A percentile compares a stretch with the other conserved stretches of the same genome.
Evolutionary conservation across 2,888 invertebrate genomes (phyloP).

Genomic region (Drosophila anomalipes): DNA sequence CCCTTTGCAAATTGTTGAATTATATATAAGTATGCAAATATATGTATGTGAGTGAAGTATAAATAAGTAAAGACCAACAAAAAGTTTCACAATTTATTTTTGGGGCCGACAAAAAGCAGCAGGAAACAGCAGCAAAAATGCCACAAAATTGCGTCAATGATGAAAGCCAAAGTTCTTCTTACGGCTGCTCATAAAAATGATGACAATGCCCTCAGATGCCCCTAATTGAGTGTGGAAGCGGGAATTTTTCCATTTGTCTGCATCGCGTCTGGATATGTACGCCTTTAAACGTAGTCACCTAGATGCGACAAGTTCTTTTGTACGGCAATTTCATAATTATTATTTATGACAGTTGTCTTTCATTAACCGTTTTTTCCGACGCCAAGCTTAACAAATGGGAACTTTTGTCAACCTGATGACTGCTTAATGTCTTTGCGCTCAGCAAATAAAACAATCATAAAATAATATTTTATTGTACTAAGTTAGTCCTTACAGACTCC

Average conservation of each 20-base stretch:
- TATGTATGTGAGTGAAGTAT: conserved; percentile 25
- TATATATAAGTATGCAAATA: conserved; percentile 32
- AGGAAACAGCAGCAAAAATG: conserved; percentile 11
- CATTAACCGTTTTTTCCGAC: conserved; percentile 22
- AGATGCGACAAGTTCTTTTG: conserved; percentile 17
- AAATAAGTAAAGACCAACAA: conserved; percentile 44
- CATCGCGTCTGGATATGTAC: conserved; percentile 20
- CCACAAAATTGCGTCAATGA: conserved; percentile 65
- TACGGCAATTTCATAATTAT: conserved; percentile 25
- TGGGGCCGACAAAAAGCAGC: conserved; percentile 9
- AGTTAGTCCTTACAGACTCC: conserved; percentile 12
- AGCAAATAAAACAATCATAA: conserved; percentile 58
- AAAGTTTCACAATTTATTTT: conserved; percentile 49
- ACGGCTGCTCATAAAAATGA: conserved; percentile 25
- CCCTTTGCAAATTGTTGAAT: conserved; percentile 54
- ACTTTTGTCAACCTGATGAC: conserved; percentile 49
- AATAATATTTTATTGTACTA: conserved; percentile 60
- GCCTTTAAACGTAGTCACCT: conserved; percentile 13
- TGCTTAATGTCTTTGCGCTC: conserved; percentile 51
- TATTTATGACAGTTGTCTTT: conserved; percentile 33
- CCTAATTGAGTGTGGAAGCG: conserved; percentile 37
- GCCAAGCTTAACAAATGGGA: conserved; percentile 1
- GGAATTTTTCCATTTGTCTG: conserved; percentile 28
- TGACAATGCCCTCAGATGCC: conserved; percentile 32
- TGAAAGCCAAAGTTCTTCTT: conserved; percentile 38